Base-by-base conservation (phyloP, 1,140 invertebrate species). In the Schlechtendalia chinensis region DNA sequence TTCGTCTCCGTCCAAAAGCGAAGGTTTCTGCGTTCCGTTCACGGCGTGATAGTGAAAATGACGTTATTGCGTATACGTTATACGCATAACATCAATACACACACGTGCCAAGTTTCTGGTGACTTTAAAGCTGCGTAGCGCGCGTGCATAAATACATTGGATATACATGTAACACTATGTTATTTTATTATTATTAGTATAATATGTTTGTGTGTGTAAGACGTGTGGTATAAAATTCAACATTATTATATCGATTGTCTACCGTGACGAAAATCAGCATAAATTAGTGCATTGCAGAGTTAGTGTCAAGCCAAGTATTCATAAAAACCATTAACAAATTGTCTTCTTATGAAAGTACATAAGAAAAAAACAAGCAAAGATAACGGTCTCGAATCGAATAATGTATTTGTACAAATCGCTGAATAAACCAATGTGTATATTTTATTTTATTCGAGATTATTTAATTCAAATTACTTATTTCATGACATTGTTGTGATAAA, bases 1-100 rank as follows among this genome's bases (percentile, higher is more conserved):
- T 10, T 50, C 29, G 27, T 19, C 5, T 53, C 11, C 24, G 29
- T 24, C 69, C 24, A 72, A 72, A 72, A 72, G 69, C 69, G 47
- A 29, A 72, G 17, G 17, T 71, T 53, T n/a, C 29, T n/a, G 69
- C n/a, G 69, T 53, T 72, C 50, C 47, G n/a, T 54, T 72, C n/a
- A 72, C 39, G 24, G 22, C 5, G 59, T 54, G 50, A 27, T 54
- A n/a, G 69, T 19, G 69, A 69, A 24, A 16, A 50, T 12, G 12
- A 6, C 14, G 47, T 50, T 12, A 50, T 50, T 4, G 32, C 32
- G 32, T 39, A 3, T 8, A 8, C 32, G n/a, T n/a, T n/a, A 39
- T 8, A 39, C 32, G 32, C 39, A 14, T 16, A 47, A 39, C 65
- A 69, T 19, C 65, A 24, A 39, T 39, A 39, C 32, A 45, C n/a